Base-by-base conservation (phyloP, 2,888 invertebrate genomes). In the Campaea margaritaria region DNA sequence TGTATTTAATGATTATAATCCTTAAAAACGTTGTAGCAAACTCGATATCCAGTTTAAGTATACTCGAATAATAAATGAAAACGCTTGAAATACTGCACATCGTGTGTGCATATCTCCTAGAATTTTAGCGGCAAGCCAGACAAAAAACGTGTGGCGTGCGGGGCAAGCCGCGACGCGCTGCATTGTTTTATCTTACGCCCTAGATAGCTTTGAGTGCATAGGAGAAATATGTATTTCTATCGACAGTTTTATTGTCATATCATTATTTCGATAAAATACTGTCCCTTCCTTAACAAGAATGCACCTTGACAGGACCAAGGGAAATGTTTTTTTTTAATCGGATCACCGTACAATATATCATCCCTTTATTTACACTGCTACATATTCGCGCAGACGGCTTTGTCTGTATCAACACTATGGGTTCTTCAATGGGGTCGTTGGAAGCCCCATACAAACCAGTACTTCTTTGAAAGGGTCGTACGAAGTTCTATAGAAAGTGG, bases 271-370 rank as follows among this genome's bases (percentile, higher is more conserved):
- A 39, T 10, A 48, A n/a, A 9, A 31, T 4, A 38, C 16, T 8
- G 15, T 43, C 47, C 42, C 47, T 44, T 49, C 48, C 48, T n/a
- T 87, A 78, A 7, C 10, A 78, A 78, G 76, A 86, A 88, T 89
- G 88, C 91, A 92, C 91, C 91, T 92, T 92, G 91, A 86, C 86
- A 85, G 81, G 78, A 78, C 82, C 80, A 89, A 87, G 85, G 91
- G 89, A 90, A 88, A 88, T 87, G 75, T 3, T 79, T 86, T 90
- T 91, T 86, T 91, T 89, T 84, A 86, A 90, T 87, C 88, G 88
- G 88, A 82, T 86, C 86, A 81, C 75, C 77, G 82, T 85, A 90
- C 89, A 87, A 91, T 91, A 88, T 86, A 89, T 90, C 91, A 89
- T 92, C 89, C 91, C 87, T 89, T 90, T 89, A 91, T 91, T 90